Percentiles rank a stretch among this genome's conserved stretches.
Evolutionary conservation across 2,113 vertebrate species (phyloP).

Genomic region (Otocyon megalotis): DNA sequence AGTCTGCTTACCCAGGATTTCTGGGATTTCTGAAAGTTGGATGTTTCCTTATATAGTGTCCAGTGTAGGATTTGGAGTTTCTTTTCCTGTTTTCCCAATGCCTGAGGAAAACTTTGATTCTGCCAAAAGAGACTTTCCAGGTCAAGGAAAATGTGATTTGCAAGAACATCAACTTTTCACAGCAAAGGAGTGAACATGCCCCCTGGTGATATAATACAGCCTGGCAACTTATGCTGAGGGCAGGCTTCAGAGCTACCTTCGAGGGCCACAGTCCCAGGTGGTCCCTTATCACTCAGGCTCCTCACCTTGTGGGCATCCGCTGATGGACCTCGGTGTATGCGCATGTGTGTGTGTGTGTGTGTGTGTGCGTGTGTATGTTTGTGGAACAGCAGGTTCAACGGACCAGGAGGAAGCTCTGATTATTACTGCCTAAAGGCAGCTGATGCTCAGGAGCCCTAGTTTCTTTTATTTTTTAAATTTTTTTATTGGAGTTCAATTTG

Average conservation of each 20-base stretch:
- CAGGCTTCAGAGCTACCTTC: neutral
- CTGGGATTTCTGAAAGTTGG: neutral
- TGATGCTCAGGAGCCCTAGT: neutral
- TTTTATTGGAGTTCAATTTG: no score
- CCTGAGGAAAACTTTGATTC: neutral
- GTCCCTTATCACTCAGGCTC: neutral
- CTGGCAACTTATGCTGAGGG: neutral
- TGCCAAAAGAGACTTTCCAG: neutral
- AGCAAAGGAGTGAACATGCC: neutral
- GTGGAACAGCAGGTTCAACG: neutral
- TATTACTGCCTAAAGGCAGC: neutral
- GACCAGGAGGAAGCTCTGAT: neutral
- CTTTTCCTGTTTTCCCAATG: neutral
- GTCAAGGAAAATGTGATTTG: neutral
- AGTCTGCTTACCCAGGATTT: neutral
- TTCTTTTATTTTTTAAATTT: neutral
- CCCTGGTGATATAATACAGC: no score
- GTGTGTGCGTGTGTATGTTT: neutral
- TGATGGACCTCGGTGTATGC: rapidly evolving
- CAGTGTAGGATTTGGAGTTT: neutral
- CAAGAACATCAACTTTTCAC: neutral
- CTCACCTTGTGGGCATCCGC: neutral
- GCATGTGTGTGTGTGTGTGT: no score
- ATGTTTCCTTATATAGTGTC: neutral
- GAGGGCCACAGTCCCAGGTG: neutral